phyloP scores from a whole-genome alignment of 2,888 invertebrate species.

The Bhutanitis thaidina region DNA sequence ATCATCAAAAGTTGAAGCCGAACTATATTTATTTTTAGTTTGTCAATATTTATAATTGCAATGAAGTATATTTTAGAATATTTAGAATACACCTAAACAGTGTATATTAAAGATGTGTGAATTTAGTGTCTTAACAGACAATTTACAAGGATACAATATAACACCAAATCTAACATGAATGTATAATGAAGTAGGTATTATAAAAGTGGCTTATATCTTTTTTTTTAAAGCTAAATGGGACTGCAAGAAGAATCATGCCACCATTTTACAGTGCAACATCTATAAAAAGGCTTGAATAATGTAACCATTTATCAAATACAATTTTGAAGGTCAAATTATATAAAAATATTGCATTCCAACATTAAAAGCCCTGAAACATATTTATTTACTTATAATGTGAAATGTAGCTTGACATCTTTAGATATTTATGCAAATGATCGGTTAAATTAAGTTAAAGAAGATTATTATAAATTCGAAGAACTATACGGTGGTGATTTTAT shows the following conservation, averaged over 20 bases:
- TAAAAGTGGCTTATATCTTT: neutral
- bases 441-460: neutral
- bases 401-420: neutral
- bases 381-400: neutral
- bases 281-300: neutral
- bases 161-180: conserved; percentile 13
- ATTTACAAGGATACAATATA: conserved; percentile 2
- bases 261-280: neutral
- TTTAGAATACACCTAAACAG: conserved; percentile 3
- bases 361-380: neutral
- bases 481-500: neutral
- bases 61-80: conserved; percentile 4
- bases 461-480: neutral
- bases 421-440: neutral
- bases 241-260: neutral
- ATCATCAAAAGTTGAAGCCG: neutral
- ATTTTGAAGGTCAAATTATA: conserved; percentile 5
- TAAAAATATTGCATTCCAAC: conserved; percentile 6
- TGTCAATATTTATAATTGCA: conserved; percentile 1
- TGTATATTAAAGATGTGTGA: neutral
- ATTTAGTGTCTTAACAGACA: neutral
- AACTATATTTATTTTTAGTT: neutral
- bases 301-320: neutral
- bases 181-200: neutral
- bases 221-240: neutral